phyloP scores from a whole-genome alignment of 2,113 vertebrate genomes.

The Rhineura floridana region DNA sequence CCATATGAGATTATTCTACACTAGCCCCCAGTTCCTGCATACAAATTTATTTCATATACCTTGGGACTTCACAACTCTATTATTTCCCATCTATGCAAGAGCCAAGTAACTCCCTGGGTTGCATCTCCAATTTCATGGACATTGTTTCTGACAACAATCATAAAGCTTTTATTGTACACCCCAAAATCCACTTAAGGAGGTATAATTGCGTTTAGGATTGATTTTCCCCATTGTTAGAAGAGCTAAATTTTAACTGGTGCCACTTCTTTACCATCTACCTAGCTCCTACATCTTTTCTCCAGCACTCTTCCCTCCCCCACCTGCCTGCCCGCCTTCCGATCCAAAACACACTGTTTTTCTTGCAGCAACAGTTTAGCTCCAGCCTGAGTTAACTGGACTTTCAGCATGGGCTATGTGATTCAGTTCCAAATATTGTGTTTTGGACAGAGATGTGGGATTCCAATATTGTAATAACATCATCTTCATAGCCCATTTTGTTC shows the following conservation, averaged over 20 bases:
- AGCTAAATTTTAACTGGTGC: neutral
- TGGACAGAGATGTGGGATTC: neutral
- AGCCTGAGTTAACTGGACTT: neutral
- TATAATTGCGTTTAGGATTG: neutral
- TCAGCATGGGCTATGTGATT: neutral
- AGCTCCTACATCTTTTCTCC: neutral
- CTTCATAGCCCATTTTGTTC: neutral
- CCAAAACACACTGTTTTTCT: neutral
- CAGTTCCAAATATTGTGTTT: neutral
- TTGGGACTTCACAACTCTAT: neutral
- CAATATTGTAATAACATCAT: neutral
- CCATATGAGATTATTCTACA: neutral
- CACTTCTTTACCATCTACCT: neutral
- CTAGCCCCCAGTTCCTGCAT: neutral
- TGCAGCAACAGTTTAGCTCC: neutral
- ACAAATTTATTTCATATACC: neutral
- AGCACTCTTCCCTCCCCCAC: neutral
- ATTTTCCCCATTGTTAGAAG: neutral
- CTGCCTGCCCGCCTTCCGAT: neutral
- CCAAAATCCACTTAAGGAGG: neutral
- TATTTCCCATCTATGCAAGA: neutral
- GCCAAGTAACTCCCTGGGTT: neutral
- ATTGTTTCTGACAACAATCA: neutral
- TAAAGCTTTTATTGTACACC: neutral
- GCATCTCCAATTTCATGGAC: neutral